phyloP scores from a whole-genome alignment of 2,797 vertebrate species.

The Ataeniobius toweri region DNA sequence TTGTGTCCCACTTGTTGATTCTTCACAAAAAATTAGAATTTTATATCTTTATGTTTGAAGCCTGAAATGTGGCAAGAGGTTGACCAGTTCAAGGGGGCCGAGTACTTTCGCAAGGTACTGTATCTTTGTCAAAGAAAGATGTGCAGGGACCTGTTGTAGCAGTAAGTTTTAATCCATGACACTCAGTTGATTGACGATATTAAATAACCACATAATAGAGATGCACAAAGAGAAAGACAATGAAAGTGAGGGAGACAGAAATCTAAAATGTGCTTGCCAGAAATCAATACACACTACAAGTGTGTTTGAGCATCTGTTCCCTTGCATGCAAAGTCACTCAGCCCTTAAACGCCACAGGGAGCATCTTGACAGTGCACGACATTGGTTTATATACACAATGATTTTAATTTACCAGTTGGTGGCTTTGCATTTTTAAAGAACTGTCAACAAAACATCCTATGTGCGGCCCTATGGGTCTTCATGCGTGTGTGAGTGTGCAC shows the following conservation, averaged over 20 bases:
- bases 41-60: too few species aligned
- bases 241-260: constrained; percentile 17
- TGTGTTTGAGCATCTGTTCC: constrained; percentile 56
- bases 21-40: too few species aligned
- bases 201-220: constrained; percentile 6
- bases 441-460: constrained; percentile 19
- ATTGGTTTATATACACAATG: constrained; percentile 55
- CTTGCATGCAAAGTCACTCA: constrained; percentile 15
- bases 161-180: constrained; percentile 25
- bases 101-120: too few species aligned
- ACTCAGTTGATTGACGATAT: not conserved
- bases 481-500: constrained; percentile 18
- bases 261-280: constrained; percentile 28
- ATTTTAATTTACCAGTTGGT: constrained; percentile 60
- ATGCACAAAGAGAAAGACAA: constrained; percentile 21
- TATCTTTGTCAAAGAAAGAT: constrained; percentile 10
- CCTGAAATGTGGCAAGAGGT: too few species aligned
- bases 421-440: constrained; percentile 44
- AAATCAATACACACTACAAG: constrained; percentile 56
- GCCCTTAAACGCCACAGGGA: constrained; percentile 41
- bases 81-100: too few species aligned
- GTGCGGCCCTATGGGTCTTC: constrained; percentile 16
- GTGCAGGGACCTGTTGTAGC: constrained; percentile 39
- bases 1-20: too few species aligned
- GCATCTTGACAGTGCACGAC: constrained; percentile 43